These are phyloP conservation scores for Vimba vimba DNA, from an alignment of 2,113 vertebrate species.

Conservation along the genomic window DNA sequence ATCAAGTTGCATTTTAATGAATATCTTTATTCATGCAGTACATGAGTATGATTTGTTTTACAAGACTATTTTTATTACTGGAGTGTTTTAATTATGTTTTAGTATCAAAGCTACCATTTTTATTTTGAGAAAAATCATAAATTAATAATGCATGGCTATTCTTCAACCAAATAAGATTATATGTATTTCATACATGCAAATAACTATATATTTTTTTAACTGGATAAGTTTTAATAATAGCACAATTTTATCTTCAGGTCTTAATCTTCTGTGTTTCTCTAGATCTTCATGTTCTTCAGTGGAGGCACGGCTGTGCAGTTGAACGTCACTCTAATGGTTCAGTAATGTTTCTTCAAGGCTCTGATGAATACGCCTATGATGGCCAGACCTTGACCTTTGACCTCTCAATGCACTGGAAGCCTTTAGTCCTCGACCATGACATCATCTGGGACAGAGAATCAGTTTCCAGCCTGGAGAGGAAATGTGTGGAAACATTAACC, in stretches of 20 bases:
- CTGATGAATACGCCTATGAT: slow-evolving; percentile 1
- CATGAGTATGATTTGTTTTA: no score
- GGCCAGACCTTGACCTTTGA: background rate
- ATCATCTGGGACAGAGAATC: background rate
- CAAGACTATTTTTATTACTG: no score
- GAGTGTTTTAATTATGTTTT: no score
- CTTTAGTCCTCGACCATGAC: background rate
- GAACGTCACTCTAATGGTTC: background rate
- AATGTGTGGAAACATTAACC: background rate
- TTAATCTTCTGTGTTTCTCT: background rate
- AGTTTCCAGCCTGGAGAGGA: background rate
- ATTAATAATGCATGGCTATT: no score
- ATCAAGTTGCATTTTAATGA: no score
- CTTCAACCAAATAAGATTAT: no score
- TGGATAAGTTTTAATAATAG: no score
- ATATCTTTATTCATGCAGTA: no score
- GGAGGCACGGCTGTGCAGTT: background rate
- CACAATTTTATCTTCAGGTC: background rate
- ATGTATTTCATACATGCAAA: no score
- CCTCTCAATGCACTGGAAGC: background rate
- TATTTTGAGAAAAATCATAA: no score
- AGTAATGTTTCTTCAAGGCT: background rate
- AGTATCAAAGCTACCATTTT: no score
- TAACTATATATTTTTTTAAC: no score
- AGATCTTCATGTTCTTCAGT: background rate